Conservation (phyloP, 2,113 vertebrate species). For the Trichomycterus rosablanca region DNA sequence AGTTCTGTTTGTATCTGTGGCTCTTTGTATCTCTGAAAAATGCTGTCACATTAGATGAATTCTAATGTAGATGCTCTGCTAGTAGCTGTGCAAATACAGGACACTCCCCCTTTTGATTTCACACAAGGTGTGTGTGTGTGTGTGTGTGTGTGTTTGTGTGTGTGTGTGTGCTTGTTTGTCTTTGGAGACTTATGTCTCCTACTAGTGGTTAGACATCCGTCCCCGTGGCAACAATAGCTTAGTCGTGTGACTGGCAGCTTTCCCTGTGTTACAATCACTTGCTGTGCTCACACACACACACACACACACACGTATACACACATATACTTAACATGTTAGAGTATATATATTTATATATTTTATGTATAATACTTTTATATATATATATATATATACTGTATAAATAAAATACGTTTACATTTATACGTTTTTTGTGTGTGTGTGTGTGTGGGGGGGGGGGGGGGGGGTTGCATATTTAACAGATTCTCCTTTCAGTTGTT, state of each 20-base stretch:
- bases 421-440: no score
- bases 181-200: slow-evolving; percentile 35
- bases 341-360: no score
- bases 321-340: no score
- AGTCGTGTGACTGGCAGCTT: slow-evolving; percentile 47
- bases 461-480: no score
- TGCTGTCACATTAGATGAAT: slow-evolving; percentile 2
- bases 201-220: slow-evolving; percentile 42
- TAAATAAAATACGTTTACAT: no score
- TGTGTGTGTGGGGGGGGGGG: no score
- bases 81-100: slow-evolving; percentile 10
- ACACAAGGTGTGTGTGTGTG: slow-evolving; percentile 1
- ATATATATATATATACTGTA: no score
- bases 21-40: slow-evolving; percentile 11
- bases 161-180: slow-evolving; percentile 28
- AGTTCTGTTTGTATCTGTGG: slow-evolving; percentile 1
- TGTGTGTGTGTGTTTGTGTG: slow-evolving; percentile 8
- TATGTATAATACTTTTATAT: no score
- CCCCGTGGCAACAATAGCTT: slow-evolving; percentile 48
- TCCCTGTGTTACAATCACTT: slow-evolving; percentile 43
- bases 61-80: slow-evolving; percentile 3
- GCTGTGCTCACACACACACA: slow-evolving; percentile 24
- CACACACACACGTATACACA: slow-evolving; percentile 25
- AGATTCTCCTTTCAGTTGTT: no score
- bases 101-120: slow-evolving; percentile 12